phyloP scores from a whole-genome alignment of 2,797 vertebrate genomes.

The Synaphobranchus kaupii region DNA sequence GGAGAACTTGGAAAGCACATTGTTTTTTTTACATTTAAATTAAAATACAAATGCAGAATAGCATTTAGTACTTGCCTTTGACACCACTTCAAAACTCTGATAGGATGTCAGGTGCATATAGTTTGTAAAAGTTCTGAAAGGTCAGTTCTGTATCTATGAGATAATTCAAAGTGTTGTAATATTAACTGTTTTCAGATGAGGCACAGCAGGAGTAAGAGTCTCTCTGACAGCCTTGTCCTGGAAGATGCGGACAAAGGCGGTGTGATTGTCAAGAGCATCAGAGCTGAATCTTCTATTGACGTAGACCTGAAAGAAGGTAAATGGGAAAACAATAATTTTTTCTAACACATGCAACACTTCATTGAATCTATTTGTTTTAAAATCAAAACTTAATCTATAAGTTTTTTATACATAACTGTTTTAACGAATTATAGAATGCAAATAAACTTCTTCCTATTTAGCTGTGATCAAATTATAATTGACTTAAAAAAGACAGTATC shows the following conservation, averaged over 20 bases:
- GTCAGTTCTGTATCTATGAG: not conserved
- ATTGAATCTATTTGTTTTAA: not conserved
- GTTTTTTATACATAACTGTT: not conserved
- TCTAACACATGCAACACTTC: not conserved
- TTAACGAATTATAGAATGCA: not conserved
- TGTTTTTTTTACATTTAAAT: no score
- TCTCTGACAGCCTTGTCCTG: conserved; percentile 58
- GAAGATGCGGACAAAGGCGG: conserved; percentile 54
- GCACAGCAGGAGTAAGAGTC: conserved; percentile 40
- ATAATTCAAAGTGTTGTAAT: not conserved
- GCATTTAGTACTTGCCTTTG: no score
- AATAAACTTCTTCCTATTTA: not conserved
- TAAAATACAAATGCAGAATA: no score
- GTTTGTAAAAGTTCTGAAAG: not conserved
- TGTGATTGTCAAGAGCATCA: conserved; percentile 51
- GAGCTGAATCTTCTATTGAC: conserved; percentile 43
- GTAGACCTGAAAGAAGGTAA: conserved; percentile 65
- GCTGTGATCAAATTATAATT: not conserved
- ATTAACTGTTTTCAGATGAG: conserved; percentile 47
- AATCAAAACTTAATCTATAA: no score
- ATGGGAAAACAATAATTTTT: not conserved
- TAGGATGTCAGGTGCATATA: no score
- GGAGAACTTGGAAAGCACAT: no score
- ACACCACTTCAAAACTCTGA: no score
- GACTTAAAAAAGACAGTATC: not conserved